phyloP scores from a whole-genome alignment of 1,140 invertebrate genomes.

The Drosophila orena region DNA sequence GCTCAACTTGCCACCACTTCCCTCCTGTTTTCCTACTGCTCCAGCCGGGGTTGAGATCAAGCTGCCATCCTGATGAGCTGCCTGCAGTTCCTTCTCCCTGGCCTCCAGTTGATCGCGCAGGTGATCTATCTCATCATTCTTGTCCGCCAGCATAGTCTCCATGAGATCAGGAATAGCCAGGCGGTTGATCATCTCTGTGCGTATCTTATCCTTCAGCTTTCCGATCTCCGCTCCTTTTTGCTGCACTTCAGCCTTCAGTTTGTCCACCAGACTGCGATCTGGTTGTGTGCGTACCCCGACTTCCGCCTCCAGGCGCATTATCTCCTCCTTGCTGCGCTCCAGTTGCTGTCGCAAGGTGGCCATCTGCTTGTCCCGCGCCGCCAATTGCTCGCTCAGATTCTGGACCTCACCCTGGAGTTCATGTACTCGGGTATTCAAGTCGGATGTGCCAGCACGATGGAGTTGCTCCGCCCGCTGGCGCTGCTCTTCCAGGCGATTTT shows the following conservation, averaged over 20 bases:
- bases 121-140: constrained; percentile 89
- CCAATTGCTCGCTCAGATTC: constrained; percentile 86
- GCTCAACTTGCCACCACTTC: constrained; percentile 85
- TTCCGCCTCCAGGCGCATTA: constrained; percentile 86
- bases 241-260: constrained; percentile 86
- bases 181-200: constrained; percentile 84
- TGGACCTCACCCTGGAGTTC: constrained; percentile 87
- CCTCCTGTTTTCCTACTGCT: constrained; percentile 69
- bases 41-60: constrained; percentile 39
- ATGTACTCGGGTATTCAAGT: constrained; percentile 89
- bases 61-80: constrained; percentile 47
- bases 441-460: constrained; percentile 88
- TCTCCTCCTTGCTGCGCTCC: constrained; percentile 79
- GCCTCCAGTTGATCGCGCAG: constrained; percentile 86
- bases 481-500: constrained; percentile 91
- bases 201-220: constrained; percentile 85
- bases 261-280: constrained; percentile 86
- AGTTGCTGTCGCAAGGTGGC: constrained; percentile 84
- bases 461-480: constrained; percentile 89
- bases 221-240: constrained; percentile 86
- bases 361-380: constrained; percentile 87
- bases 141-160: constrained; percentile 88
- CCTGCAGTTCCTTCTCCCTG: constrained; percentile 71
- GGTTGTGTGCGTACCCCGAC: constrained; percentile 71
- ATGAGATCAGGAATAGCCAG: constrained; percentile 87